These are phyloP conservation scores for Miichthys miiuy DNA, from an alignment of 2,797 vertebrate species.

Conservation along the genomic window DNA sequence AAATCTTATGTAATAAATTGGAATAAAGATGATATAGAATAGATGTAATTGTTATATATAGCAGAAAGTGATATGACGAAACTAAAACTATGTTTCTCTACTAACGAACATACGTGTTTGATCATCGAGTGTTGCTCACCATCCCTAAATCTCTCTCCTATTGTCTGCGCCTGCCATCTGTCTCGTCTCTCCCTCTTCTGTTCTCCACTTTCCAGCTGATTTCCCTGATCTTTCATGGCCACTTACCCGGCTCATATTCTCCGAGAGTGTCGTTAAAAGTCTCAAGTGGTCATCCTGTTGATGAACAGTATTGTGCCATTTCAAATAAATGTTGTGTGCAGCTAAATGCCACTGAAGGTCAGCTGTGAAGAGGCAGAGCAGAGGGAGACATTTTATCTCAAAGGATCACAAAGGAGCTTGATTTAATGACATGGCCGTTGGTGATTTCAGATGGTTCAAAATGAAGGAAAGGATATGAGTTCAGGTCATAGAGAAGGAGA, in stretches of 20 bases:
- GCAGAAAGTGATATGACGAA: neutral
- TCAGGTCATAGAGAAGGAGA: neutral
- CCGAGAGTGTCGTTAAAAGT: conserved; percentile 25
- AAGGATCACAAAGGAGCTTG: neutral
- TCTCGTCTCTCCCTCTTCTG: neutral
- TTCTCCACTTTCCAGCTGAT: conserved; percentile 2
- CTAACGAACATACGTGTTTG: neutral
- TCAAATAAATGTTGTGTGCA: conserved; percentile 9
- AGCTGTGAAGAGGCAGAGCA: conserved; percentile 12
- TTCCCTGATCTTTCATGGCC: neutral
- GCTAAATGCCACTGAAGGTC: conserved; percentile 44
- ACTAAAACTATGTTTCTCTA: neutral
- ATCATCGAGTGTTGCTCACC: conserved; percentile 1
- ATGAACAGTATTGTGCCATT: conserved; percentile 36
- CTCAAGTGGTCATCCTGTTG: conserved; percentile 14
- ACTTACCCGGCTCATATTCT: neutral
- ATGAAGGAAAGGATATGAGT: neutral
- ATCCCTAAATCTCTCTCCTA: neutral
- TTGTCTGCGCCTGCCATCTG: neutral
- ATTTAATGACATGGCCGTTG: neutral
- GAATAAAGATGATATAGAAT: neutral
- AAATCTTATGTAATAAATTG: neutral
- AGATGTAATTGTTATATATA: neutral
- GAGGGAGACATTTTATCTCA: conserved; percentile 14
- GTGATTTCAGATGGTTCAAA: conserved; percentile 5